These are phyloP conservation scores for Hafferia zeledoni DNA, from an alignment of 2,797 vertebrate species.

Conservation along the genomic window DNA sequence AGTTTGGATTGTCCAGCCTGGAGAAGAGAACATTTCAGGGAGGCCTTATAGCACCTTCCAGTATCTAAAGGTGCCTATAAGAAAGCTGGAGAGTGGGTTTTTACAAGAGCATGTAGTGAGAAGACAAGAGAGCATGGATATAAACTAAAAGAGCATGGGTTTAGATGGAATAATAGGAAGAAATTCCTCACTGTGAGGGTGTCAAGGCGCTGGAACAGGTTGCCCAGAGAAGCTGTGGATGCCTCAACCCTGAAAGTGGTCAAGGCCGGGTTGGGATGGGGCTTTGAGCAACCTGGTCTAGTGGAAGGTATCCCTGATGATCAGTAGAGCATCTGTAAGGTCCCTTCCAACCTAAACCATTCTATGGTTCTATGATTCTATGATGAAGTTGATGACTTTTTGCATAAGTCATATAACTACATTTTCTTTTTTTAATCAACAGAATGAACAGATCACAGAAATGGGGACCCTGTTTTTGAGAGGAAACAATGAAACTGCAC, in stretches of 20 bases:
- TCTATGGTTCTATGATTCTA: not conserved
- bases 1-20: no score
- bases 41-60: no score
- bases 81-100: no score
- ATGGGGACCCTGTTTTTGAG: not conserved
- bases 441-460: not conserved
- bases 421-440: not conserved
- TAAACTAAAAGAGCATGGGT: not conserved
- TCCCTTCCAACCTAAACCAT: not conserved
- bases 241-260: not conserved
- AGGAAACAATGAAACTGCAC: not conserved
- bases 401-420: not conserved
- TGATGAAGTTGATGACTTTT: accelerated
- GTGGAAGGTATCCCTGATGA: not conserved
- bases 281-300: not conserved
- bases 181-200: not conserved
- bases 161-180: not conserved
- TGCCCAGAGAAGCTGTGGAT: not conserved
- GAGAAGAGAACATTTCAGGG: no score
- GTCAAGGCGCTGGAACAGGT: not conserved
- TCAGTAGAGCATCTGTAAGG: not conserved
- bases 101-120: no score
- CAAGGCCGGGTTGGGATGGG: not conserved
- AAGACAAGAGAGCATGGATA: not conserved
- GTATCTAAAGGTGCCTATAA: no score